phyloP scores from a whole-genome alignment of 1,140 invertebrate genomes.

The Oncopeltus fasciatus region DNA sequence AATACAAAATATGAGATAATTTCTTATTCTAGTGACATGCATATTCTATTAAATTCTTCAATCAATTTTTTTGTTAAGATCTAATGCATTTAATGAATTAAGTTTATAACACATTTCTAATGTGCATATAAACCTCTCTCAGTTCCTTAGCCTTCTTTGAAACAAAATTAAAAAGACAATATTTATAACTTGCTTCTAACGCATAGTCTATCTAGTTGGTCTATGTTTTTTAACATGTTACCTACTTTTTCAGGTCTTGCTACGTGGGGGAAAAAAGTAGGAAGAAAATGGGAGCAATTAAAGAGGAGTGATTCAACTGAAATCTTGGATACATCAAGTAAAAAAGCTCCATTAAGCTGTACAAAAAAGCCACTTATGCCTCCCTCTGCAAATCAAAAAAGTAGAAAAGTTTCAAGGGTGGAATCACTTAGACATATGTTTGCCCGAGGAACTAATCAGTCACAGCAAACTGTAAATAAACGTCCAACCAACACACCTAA shows the following conservation, averaged over 20 bases:
- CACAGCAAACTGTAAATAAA: conserved; percentile 11
- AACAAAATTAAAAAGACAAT: no score
- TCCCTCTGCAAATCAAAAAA: conserved; percentile 22
- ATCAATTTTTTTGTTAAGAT: no score
- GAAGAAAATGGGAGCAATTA: conserved; percentile 44
- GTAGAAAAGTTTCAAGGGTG: conserved; percentile 38
- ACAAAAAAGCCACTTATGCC: conserved; percentile 11
- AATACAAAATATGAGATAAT: no score
- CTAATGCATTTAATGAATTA: no score
- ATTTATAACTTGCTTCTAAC: no score
- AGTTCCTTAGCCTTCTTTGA: no score
- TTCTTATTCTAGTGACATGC: no score
- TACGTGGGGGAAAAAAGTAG: conserved; percentile 48
- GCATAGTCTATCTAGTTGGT: no score
- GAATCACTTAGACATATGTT: conserved; percentile 42
- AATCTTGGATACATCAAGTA: conserved; percentile 27
- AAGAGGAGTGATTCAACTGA: conserved; percentile 43
- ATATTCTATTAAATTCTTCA: no score
- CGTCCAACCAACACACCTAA: conserved; percentile 18
- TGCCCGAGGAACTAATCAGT: conserved; percentile 17
- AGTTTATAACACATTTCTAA: no score
- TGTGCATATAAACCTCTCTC: no score
- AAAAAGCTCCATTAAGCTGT: conserved; percentile 5
- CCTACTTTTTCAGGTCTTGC: conserved; percentile 41
- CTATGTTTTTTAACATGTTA: no score